Evolutionary conservation across 2,113 vertebrate species (phyloP).

Genomic region (Phylloscopus trochiloides): DNA sequence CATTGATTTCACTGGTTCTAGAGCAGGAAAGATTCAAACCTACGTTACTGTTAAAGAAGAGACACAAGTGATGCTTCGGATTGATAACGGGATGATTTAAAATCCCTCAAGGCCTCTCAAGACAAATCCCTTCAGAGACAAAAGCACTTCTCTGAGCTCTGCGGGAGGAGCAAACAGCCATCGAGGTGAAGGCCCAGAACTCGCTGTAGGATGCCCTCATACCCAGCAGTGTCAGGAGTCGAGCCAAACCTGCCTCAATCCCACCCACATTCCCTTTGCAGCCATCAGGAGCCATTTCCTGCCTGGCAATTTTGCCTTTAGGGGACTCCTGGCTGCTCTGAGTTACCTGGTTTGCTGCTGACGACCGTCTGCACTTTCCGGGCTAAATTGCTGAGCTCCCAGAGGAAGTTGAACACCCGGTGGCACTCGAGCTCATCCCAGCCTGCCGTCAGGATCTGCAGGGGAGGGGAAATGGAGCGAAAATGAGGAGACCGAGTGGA

Average conservation of each 20-base stretch:
- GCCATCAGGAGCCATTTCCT: no score
- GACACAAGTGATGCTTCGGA: fast-evolving
- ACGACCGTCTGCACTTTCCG: constrained; percentile 77
- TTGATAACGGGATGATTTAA: neutral
- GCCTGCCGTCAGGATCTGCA: constrained; percentile 85
- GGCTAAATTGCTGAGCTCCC: constrained; percentile 78
- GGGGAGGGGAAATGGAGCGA: neutral
- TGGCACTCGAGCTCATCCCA: constrained; percentile 90
- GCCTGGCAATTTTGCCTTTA: neutral
- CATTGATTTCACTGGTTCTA: neutral
- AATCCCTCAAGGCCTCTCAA: neutral
- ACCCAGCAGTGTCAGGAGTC: neutral
- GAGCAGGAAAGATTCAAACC: neutral
- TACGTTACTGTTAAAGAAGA: fast-evolving
- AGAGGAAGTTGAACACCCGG: constrained; percentile 85
- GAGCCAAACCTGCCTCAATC: neutral
- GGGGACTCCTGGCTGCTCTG: neutral
- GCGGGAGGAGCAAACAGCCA: neutral
- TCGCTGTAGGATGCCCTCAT: neutral
- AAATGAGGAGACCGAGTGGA: neutral
- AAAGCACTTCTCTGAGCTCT: neutral
- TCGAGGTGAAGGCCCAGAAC: neutral
- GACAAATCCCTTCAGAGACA: neutral
- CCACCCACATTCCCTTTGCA: no score
- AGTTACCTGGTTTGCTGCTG: constrained; percentile 81